These are phyloP conservation scores for Formica exsecta DNA, from an alignment of 1,140 invertebrate species.

Conservation along the genomic window DNA sequence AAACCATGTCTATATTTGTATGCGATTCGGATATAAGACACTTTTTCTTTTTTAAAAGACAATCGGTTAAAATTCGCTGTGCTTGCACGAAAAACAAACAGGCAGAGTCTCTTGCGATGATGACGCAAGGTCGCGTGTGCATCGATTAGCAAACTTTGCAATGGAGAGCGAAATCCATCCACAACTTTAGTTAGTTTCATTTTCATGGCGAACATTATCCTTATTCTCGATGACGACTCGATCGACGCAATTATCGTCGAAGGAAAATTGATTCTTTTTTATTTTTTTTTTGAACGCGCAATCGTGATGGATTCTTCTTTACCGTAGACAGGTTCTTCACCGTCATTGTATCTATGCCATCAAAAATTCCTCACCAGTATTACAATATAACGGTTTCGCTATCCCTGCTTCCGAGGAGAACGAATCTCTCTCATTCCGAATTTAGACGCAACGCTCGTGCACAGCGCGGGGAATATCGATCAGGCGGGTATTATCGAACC, in stretches of 20 bases:
- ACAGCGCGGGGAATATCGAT: constrained; percentile 52
- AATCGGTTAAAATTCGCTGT: constrained; percentile 15
- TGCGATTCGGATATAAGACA: not conserved
- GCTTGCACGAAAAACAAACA: constrained; percentile 24
- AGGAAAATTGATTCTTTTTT: not conserved
- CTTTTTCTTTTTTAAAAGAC: not conserved
- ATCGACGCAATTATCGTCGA: too few species aligned
- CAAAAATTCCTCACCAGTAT: constrained; percentile 39
- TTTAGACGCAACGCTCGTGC: constrained; percentile 45
- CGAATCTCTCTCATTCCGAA: constrained; percentile 62
- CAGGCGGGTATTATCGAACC: constrained; percentile 58
- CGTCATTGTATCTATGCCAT: constrained; percentile 14
- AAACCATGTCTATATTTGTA: not conserved
- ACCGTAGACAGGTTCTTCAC: too few species aligned
- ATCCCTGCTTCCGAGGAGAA: constrained; percentile 22
- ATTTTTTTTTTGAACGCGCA: not conserved
- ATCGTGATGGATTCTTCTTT: not conserved
- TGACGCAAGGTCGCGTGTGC: constrained; percentile 17
- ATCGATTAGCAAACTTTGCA: constrained; percentile 22
- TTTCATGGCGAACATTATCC: not conserved
- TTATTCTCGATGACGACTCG: not conserved
- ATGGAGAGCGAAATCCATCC: not conserved
- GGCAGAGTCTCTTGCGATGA: not conserved
- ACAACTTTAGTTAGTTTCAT: not conserved
- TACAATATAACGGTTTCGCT: constrained; percentile 54